Evolutionary conservation across 2,888 invertebrate genomes (phyloP).

Genomic region (Agrochola lota): DNA sequence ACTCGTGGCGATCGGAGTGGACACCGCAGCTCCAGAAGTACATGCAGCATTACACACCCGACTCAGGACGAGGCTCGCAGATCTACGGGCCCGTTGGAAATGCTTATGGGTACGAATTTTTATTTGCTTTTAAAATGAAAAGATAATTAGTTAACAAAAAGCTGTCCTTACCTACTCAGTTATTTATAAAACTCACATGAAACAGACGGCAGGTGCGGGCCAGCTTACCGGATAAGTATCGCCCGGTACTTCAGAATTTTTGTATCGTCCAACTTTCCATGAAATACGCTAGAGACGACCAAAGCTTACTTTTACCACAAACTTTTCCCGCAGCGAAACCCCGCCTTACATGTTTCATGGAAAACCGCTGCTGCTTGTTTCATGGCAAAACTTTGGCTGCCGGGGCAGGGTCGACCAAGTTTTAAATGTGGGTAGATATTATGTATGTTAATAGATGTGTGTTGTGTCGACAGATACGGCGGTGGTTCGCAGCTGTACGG

Average conservation of each 20-base stretch:
- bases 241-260: slow-evolving; percentile 34
- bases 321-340: slow-evolving; percentile 47
- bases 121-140: neutral
- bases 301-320: slow-evolving; percentile 44
- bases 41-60: slow-evolving; percentile 89
- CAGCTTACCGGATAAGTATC: slow-evolving; percentile 29
- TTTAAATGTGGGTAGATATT: slow-evolving; percentile 44
- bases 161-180: neutral
- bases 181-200: slow-evolving; percentile 35
- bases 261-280: slow-evolving; percentile 44
- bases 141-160: neutral
- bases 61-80: slow-evolving; percentile 89
- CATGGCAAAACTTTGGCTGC: slow-evolving; percentile 46
- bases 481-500: slow-evolving; percentile 93
- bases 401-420: slow-evolving; percentile 37
- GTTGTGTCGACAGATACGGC: slow-evolving; percentile 77
- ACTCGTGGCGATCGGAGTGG: slow-evolving; percentile 90
- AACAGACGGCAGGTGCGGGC: slow-evolving; percentile 36
- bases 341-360: slow-evolving; percentile 43
- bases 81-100: slow-evolving; percentile 85
- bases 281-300: slow-evolving; percentile 52
- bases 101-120: slow-evolving; percentile 81
- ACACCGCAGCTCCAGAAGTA: slow-evolving; percentile 89
- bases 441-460: slow-evolving; percentile 45
- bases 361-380: slow-evolving; percentile 46